Evolutionary conservation across 1,140 invertebrate species (phyloP), one percentile per base, ranked within the genome.

Genomic region (Tetranychus cinnabarinus): DNA sequence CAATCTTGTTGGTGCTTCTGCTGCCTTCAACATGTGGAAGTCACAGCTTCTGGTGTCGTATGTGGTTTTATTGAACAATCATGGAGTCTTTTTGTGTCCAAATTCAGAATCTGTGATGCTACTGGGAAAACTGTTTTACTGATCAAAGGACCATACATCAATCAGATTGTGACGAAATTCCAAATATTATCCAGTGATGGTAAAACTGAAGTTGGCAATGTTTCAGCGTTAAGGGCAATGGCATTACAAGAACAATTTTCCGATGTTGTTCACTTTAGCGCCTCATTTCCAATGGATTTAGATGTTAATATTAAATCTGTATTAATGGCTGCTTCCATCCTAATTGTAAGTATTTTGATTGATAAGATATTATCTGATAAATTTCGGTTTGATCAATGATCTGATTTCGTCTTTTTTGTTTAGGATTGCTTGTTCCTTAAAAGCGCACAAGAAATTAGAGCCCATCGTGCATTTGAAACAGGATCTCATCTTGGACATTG

Each of bases 41-140:
- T 86, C 5, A 78, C 77, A 0, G 73, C 83, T 1, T 58, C 66
- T 15, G 83, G 82, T 4, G 80, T 76, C 54, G 69, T 83, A 1
- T 75, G 90, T 50, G 88, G 88, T 34, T 80, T 77, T 5, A 78
- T 93, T 7, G 78, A 82, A 62, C 86, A 95, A 76, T 80, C 87
- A 62, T 92, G 86, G 86, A 85, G 80, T 60, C 74, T 88, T 47
- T 82, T 80, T 67, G 78, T 77, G 48, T 86, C 88, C 2, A 78
- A 78, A 46, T 92, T 86, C 69, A 75, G 76, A n/a, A 78, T 95
- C 54, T 80, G 84, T 65, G 82, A 92, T 72, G 78, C 80, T 3
- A 69, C 77, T 10, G 86, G 83, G 85, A 23, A 23, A 23, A 23
- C 23, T 23, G 23, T 23, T 23, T 23, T 23, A 23, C 0, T 23